These are phyloP conservation scores for Engraulis encrasicolus DNA, from an alignment of 2,113 vertebrate species.

Conservation along the genomic window DNA sequence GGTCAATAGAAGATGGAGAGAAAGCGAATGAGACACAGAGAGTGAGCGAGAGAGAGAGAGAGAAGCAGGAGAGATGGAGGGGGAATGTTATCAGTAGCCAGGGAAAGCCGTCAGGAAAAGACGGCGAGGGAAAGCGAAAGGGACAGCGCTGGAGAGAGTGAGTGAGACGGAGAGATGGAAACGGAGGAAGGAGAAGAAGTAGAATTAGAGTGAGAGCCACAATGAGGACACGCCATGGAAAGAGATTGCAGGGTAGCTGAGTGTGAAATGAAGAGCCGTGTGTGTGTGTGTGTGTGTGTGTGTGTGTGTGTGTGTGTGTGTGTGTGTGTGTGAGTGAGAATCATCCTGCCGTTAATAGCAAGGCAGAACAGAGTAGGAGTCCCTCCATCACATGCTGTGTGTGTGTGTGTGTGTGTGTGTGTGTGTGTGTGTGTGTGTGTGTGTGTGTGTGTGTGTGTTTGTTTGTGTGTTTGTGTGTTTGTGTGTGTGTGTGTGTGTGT, in stretches of 20 bases:
- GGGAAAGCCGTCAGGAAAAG: no score
- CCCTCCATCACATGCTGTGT: background rate
- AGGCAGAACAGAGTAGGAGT: slow-evolving; percentile 1
- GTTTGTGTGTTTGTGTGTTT: background rate
- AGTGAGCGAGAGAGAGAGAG: no score
- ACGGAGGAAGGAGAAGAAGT: background rate
- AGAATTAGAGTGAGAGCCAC: background rate
- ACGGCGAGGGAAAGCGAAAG: no score
- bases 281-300: no score
- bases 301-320: no score
- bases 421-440: background rate
- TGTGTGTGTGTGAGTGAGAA: no score
- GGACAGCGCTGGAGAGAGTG: no score
- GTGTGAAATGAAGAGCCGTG: slow-evolving; percentile 70
- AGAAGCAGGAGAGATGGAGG: background rate
- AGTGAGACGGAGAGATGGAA: no score
- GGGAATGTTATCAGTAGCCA: background rate
- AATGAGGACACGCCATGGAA: slow-evolving; percentile 10
- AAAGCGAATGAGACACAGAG: background rate
- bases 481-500: background rate
- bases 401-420: background rate
- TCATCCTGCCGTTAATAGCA: background rate
- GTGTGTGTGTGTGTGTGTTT: slow-evolving; percentile 49
- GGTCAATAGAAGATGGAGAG: background rate
- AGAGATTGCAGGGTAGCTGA: slow-evolving; percentile 66